These are phyloP conservation scores for Brevimyrus niger DNA, from an alignment of 2,113 vertebrate species.

Conservation along the genomic window DNA sequence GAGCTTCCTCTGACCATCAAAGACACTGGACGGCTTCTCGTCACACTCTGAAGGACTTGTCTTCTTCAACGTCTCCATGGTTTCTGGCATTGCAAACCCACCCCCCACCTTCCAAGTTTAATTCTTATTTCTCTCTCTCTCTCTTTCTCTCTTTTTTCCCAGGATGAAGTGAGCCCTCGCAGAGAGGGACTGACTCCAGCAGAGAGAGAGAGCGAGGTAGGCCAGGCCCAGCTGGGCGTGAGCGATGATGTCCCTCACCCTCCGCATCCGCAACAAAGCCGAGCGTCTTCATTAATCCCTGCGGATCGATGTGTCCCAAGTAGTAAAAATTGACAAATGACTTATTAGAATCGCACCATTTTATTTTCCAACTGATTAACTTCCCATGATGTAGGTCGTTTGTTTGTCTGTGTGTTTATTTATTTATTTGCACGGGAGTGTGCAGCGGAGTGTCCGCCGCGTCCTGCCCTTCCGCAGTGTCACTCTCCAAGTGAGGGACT, in stretches of 20 bases:
- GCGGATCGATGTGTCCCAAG: constrained; percentile 66
- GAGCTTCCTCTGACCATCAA: background rate
- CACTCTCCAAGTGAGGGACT: background rate
- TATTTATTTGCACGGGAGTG: background rate
- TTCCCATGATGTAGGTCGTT: constrained; percentile 50
- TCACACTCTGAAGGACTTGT: constrained; percentile 8
- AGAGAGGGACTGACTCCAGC: constrained; percentile 48
- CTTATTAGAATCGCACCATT: constrained; percentile 70
- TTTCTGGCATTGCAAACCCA: background rate
- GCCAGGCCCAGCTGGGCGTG: constrained; percentile 56
- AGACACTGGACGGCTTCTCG: background rate
- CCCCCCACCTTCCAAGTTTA: constrained; percentile 11
- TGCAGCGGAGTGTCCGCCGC: background rate
- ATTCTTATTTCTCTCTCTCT: constrained; percentile 48
- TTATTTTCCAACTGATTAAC: constrained; percentile 70
- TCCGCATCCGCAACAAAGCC: constrained; percentile 66
- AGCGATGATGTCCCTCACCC: constrained; percentile 62
- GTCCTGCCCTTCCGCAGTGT: constrained; percentile 16
- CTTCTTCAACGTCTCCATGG: background rate
- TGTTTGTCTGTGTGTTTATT: background rate
- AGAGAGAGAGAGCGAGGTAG: constrained; percentile 63
- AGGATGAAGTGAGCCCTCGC: constrained; percentile 63
- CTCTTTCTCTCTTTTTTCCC: constrained; percentile 31
- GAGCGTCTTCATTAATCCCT: constrained; percentile 66
- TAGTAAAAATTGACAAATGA: constrained; percentile 73